Base-by-base conservation (phyloP, 2,113 vertebrate genomes). In the Pelmatolapia mariae region DNA sequence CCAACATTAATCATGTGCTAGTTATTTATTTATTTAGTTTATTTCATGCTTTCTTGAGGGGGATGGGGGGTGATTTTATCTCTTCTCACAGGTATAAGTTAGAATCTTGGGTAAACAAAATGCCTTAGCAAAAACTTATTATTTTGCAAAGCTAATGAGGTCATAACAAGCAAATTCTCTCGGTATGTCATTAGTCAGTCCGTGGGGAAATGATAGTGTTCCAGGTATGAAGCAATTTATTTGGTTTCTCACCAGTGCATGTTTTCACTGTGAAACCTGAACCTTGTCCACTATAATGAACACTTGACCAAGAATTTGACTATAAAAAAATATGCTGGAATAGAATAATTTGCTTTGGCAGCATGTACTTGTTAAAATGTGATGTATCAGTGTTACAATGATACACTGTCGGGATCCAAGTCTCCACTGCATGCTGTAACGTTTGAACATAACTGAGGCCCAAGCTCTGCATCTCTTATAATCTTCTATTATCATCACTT, bases 111-210 rank as follows among this genome's bases (percentile, higher is more conserved):
- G 40, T 33, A 29, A 86, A 52, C 81, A 61, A 38, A 76, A 53
- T 22, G 31, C 2, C 11, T 47, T 1, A 1, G 36, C 18, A 36
- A 56, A 66, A 86, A 82, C 15, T 0, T 86, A 33, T 10, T 45
- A 68, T 81, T 79, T 38, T 47, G 26, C 43, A 54, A 79, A 68
- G 18, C 68, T 53, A 89, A 94, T 89, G 82, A 89, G 80, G 22
- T 26, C 26, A 38, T 68, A 59, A 26, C 10, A 29, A 52, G 50
- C 31, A 40, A 53, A 36, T 56, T 83, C 31, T 73, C 19, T 47
- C 22, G 16, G 22, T 12, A 26, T 29, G 40, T 76, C 38, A 80
- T 83, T 88, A 73, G 68, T 61, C 45, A 52, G 50, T 82, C 57
- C 1, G 8, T 0, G 7, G 36, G 6, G 22, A 57, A 57, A 24